Conservation (phyloP, 2,888 invertebrate genomes). For the Pyrochroa serraticornis region DNA sequence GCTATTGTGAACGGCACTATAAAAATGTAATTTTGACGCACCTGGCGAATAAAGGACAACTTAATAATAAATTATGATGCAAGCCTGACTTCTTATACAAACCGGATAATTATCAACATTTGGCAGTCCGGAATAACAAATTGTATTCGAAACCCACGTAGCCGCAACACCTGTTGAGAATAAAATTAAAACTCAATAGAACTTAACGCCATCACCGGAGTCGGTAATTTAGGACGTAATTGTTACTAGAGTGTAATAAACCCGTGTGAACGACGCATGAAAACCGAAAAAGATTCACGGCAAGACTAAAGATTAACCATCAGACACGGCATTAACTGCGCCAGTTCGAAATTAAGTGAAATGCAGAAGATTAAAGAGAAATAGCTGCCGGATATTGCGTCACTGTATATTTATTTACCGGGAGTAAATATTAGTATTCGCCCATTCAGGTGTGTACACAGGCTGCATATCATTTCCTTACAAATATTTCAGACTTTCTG, state of each 20-base stretch:
- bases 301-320: background rate
- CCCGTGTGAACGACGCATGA: constrained; percentile 1
- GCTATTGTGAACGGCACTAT: too few relatives aligned
- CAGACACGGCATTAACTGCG: constrained; percentile 2
- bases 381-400: constrained; percentile 54
- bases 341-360: constrained; percentile 12
- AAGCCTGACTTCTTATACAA: constrained; percentile 17
- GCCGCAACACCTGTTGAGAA: constrained; percentile 25
- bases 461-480: constrained; percentile 57
- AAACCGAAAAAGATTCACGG: constrained; percentile 1
- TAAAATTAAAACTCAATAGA: constrained; percentile 13
- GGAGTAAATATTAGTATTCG: constrained; percentile 54
- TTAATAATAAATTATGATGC: constrained; percentile 23
- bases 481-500: constrained; percentile 49
- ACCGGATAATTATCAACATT: constrained; percentile 27
- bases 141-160: constrained; percentile 16
- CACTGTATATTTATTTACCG: constrained; percentile 51
- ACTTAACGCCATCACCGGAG: background rate
- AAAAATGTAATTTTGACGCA: constrained; percentile 13
- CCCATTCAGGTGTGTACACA: constrained; percentile 55
- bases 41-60: constrained; percentile 18
- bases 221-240: constrained; percentile 4
- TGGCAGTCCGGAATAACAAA: constrained; percentile 19
- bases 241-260: background rate
- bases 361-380: constrained; percentile 32